A percentile compares a stretch with the other conserved stretches of the same genome.
Evolutionary conservation across 2,113 vertebrate genomes (phyloP).

Genomic region (Leucopsar rothschildi): DNA sequence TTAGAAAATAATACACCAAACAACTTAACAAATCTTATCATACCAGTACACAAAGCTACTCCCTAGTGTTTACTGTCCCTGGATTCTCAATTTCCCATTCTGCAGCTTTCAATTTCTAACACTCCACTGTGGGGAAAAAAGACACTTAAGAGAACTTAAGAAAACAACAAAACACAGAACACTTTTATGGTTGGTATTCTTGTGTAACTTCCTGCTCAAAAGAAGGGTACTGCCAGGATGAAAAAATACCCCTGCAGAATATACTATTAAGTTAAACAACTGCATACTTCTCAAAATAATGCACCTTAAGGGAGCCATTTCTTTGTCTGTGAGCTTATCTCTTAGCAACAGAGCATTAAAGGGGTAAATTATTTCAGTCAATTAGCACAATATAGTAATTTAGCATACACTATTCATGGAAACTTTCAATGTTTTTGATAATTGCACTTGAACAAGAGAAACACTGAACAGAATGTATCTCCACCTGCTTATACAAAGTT

Average conservation of each 20-base stretch:
- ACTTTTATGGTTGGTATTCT: background rate
- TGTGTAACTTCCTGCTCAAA: background rate
- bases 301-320: background rate
- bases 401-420: background rate
- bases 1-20: background rate
- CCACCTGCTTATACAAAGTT: constrained; percentile 38
- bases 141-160: background rate
- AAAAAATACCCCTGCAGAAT: background rate
- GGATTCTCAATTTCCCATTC: background rate
- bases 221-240: background rate
- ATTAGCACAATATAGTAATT: constrained; percentile 30
- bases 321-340: background rate
- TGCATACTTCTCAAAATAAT: background rate
- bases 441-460: constrained; percentile 33
- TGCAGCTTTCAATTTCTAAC: background rate
- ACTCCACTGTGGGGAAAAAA: background rate
- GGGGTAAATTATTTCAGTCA: background rate
- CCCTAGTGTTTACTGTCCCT: background rate
- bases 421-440: background rate
- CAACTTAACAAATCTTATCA: background rate
- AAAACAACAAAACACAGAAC: background rate
- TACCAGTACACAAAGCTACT: background rate
- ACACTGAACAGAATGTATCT: constrained; percentile 46
- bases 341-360: background rate
- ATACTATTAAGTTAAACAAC: constrained; percentile 1